These are phyloP conservation scores for Clusia tigrina DNA, from an alignment of 2,888 invertebrate genomes.

Conservation along the genomic window DNA sequence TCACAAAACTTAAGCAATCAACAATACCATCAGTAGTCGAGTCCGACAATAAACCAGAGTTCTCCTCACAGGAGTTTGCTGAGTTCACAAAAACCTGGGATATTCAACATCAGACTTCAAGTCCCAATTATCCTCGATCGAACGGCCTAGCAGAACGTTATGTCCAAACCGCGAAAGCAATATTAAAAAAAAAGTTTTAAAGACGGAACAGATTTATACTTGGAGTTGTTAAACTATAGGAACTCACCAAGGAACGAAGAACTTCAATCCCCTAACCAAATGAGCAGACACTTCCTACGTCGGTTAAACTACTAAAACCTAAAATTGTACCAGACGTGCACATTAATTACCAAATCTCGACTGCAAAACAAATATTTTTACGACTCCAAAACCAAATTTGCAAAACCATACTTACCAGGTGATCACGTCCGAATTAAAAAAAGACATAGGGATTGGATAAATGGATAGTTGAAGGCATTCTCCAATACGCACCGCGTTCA, in stretches of 20 bases:
- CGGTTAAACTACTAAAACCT: constrained; percentile 15
- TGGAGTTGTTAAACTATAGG: constrained; percentile 30
- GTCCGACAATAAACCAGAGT: constrained; percentile 32
- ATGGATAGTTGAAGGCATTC: background rate
- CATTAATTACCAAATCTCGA: constrained; percentile 30
- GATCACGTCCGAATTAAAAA: constrained; percentile 28
- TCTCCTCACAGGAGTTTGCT: constrained; percentile 29
- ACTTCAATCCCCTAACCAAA: constrained; percentile 31
- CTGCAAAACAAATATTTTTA: constrained; percentile 28
- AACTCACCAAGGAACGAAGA: constrained; percentile 31
- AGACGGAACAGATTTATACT: constrained; percentile 22
- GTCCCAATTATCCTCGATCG: constrained; percentile 30
- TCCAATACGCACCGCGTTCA: constrained; percentile 23
- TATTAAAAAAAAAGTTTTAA: constrained; percentile 33
- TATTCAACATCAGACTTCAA: constrained; percentile 31
- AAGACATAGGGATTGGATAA: constrained; percentile 26
- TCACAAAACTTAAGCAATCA: constrained; percentile 28
- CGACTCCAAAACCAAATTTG: constrained; percentile 20
- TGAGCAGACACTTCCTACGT: constrained; percentile 32
- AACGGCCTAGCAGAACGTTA: constrained; percentile 34
- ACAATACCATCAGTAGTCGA: constrained; percentile 30
- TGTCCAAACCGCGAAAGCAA: constrained; percentile 32
- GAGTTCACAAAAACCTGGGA: constrained; percentile 30
- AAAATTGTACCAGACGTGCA: constrained; percentile 24
- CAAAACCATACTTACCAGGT: constrained; percentile 24